A percentile compares a stretch with the other conserved stretches of the same genome.
Conservation (phyloP, 2,113 vertebrate species). For the Charina bottae region DNA sequence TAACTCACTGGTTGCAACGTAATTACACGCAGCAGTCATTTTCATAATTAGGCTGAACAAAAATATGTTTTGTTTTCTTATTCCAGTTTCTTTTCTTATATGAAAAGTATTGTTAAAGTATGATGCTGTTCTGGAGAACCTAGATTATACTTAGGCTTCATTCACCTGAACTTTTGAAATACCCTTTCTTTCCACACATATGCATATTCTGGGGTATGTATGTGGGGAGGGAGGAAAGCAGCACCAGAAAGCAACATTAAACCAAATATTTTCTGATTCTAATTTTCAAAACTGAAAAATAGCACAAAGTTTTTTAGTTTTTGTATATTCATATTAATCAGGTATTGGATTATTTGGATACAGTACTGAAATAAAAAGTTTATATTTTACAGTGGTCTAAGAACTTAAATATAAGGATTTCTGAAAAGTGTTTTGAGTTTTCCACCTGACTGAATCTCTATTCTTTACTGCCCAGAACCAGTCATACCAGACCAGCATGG, state of each 20-base stretch:
- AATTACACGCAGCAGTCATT: conserved; percentile 52
- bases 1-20: conserved; percentile 57
- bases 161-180: neutral
- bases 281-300: neutral
- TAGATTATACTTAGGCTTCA: neutral
- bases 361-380: neutral
- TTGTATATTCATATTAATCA: neutral
- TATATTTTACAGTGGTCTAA: neutral
- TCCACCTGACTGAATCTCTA: neutral
- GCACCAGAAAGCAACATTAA: neutral
- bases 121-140: neutral
- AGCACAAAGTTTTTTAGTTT: neutral
- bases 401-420: neutral
- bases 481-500: neutral
- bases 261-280: neutral
- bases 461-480: neutral
- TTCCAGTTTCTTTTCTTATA: conserved; percentile 2
- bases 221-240: neutral
- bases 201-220: neutral
- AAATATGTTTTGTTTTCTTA: conserved; percentile 37
- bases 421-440: neutral
- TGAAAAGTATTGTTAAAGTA: conserved; percentile 13
- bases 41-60: conserved; percentile 45
- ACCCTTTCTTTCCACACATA: neutral
- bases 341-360: neutral